Conservation (phyloP, 2,113 vertebrate species). For the Megaceryle torquata region DNA sequence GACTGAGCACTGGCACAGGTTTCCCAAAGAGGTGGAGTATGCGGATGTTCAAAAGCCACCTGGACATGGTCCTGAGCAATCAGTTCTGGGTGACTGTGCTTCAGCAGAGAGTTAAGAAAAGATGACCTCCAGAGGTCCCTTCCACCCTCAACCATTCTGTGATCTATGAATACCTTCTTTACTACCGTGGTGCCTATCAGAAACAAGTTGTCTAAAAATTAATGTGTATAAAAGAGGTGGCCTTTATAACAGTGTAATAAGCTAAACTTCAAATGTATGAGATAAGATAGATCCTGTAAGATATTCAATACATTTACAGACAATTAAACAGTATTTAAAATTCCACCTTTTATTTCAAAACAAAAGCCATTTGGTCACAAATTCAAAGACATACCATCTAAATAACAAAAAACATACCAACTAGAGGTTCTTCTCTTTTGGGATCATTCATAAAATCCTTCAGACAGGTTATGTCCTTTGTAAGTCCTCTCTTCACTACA, state of each 20-base stretch:
- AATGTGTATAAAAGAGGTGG: neutral
- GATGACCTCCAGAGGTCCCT: neutral
- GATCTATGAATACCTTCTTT: neutral
- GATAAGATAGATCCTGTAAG: neutral
- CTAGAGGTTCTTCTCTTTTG: constrained; percentile 57
- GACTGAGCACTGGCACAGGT: neutral
- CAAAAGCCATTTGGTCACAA: neutral
- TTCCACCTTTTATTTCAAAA: neutral
- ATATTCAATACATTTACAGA: neutral
- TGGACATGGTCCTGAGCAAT: neutral
- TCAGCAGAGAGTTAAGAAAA: neutral
- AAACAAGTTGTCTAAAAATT: neutral
- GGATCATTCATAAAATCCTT: constrained; percentile 64
- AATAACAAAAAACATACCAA: constrained; percentile 28
- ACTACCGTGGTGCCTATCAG: neutral
- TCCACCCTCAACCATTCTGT: neutral
- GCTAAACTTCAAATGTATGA: neutral
- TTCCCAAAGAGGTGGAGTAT: neutral
- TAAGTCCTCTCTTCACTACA: constrained; percentile 14
- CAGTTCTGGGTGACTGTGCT: neutral
- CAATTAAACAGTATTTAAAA: neutral
- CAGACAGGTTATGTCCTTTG: constrained; percentile 24
- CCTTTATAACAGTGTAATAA: neutral
- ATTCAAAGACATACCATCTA: neutral
- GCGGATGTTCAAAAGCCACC: neutral